Conservation (phyloP, 1,140 invertebrate species). For the Pristionchus pacificus region DNA sequence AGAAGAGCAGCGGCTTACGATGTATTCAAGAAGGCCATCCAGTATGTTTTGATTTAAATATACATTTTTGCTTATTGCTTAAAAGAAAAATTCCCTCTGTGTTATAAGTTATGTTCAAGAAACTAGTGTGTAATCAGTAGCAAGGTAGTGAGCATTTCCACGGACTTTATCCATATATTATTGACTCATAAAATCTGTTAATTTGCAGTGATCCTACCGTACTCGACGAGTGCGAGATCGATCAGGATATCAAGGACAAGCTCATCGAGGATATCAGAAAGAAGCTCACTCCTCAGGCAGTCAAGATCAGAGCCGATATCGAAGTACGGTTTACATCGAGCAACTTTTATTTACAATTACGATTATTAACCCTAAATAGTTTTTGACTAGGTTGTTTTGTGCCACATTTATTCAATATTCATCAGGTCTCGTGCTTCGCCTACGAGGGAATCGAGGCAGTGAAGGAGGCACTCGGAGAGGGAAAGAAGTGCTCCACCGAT, state of each 20-base stretch:
- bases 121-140: too few relatives aligned
- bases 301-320: constrained; percentile 78
- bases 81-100: too few relatives aligned
- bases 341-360: background rate
- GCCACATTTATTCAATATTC: background rate
- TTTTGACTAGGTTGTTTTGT: background rate
- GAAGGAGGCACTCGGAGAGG: constrained; percentile 83
- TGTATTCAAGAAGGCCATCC: constrained; percentile 94
- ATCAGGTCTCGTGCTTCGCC: constrained; percentile 78
- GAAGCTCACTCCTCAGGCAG: constrained; percentile 92
- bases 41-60: constrained; percentile 69
- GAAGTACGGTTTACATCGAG: constrained; percentile 62
- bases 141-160: background rate
- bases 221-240: constrained; percentile 89
- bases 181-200: too few relatives aligned
- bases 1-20: constrained; percentile 93
- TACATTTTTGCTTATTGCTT: constrained; percentile 9
- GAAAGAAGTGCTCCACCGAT: constrained; percentile 83
- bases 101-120: too few relatives aligned
- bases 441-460: constrained; percentile 99
- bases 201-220: constrained; percentile 77
- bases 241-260: constrained; percentile 84
- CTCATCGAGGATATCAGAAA: constrained; percentile 89
- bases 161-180: too few relatives aligned
- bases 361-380: background rate